These are phyloP conservation scores for Zosterops hypoxanthus DNA, from an alignment of 2,113 vertebrate species.

Conservation along the genomic window DNA sequence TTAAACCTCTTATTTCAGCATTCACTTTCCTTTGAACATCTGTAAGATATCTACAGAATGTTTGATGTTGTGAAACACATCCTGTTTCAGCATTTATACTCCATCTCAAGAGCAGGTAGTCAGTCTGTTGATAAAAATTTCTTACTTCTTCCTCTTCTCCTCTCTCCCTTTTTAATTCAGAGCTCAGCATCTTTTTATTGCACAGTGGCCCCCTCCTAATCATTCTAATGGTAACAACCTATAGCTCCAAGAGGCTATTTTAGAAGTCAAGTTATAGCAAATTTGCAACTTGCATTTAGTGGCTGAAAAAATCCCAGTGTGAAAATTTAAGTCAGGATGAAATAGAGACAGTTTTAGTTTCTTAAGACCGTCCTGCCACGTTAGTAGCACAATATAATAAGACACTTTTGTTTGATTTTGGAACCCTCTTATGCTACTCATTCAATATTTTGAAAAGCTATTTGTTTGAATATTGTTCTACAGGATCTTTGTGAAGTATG, in stretches of 20 bases:
- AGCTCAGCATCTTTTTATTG: neutral
- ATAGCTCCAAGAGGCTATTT: neutral
- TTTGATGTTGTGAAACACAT: neutral
- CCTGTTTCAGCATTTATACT: neutral
- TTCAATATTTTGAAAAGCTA: neutral
- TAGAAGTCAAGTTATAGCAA: neutral
- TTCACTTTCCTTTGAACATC: neutral
- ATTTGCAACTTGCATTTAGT: neutral
- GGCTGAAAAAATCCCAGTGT: neutral
- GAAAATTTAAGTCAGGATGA: neutral
- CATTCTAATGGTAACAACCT: neutral
- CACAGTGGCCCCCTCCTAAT: neutral
- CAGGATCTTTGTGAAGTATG: neutral
- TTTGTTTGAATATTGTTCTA: neutral
- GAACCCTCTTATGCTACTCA: neutral
- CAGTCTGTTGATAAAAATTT: neutral
- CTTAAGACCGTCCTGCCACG: neutral
- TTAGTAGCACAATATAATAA: neutral
- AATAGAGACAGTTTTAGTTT: neutral
- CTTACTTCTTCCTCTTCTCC: neutral
- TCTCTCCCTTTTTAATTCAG: neutral
- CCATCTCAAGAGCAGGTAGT: neutral
- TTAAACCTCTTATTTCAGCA: slow-evolving; percentile 3
- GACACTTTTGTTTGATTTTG: neutral
- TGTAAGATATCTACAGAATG: neutral